A percentile compares a stretch with the other conserved stretches of the same genome.
Conservation (phyloP, 2,113 vertebrate genomes). For the Nesogale talazaci region DNA sequence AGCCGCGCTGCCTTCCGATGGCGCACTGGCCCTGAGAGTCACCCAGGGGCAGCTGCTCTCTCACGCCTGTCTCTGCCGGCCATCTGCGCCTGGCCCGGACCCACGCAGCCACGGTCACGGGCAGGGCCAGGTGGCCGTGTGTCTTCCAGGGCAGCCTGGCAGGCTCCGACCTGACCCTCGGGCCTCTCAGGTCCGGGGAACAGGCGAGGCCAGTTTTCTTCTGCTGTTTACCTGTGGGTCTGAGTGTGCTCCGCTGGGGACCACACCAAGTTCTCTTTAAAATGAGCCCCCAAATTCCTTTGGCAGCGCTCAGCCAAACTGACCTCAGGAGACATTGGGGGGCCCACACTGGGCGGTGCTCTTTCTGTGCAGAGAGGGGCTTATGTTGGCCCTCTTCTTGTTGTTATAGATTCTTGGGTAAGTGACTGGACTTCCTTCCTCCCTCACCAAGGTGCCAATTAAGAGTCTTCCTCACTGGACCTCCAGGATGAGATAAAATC, state of each 20-base stretch:
- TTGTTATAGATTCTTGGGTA: background rate
- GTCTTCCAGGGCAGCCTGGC: constrained; percentile 61
- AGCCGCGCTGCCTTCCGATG: constrained; percentile 12
- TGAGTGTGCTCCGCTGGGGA: background rate
- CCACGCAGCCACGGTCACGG: constrained; percentile 24
- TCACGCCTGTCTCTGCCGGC: background rate
- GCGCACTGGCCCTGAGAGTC: background rate
- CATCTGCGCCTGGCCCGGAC: constrained; percentile 60
- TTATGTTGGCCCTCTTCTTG: background rate
- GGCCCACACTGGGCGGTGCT: background rate
- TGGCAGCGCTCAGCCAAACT: background rate
- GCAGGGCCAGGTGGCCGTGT: constrained; percentile 58
- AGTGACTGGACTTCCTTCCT: background rate
- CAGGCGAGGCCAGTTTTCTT: background rate
- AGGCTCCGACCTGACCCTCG: background rate
- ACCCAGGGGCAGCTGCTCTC: constrained; percentile 54
- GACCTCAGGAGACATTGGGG: background rate
- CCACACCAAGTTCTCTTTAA: background rate
- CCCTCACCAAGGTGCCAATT: background rate
- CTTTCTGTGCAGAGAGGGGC: background rate
- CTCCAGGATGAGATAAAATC: background rate
- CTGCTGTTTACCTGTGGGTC: background rate
- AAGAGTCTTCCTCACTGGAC: background rate
- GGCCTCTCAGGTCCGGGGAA: background rate
- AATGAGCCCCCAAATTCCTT: background rate